Evolutionary conservation across 2,797 vertebrate species (phyloP), one percentile per base, ranked within the genome.

Genomic region (Centroberyx gerrardi): DNA sequence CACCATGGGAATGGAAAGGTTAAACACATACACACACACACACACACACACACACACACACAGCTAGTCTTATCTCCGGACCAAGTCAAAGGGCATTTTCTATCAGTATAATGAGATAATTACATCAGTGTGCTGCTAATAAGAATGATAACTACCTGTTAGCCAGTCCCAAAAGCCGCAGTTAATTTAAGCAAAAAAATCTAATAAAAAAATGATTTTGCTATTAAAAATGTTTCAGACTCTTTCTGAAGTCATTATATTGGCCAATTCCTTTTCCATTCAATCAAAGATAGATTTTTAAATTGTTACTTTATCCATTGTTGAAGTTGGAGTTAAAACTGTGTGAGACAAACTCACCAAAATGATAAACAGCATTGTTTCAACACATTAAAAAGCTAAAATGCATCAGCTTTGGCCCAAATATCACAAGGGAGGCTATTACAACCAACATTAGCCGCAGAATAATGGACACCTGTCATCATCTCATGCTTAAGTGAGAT

Each of bases 1-100:
- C 53, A 73, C 58, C 53, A 5, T 62, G 70, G 59, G 61, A 80
- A 68, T 46, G 71, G 56, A 86, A 86, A 87, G 81, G 65, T 76
- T 80, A 83, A 73, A 81, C 67, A 72, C 62, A 52, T 8, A 51
- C 12, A 38, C 48, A 53, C 5, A n/a, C 29, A 44, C 3, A 31
- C 29, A 40, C 42, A 36, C 10, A 33, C n/a, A 36, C 48, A 49
- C 18, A 71, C 36, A 49, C 8, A 27, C 27, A 31, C 36, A 4
- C 4, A 33, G 7, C 7, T 7, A 33, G 22, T 22, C 33, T 5
- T 46, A 28, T 33, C 64, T 51, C 33, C 22, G 66, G 72, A 69
- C 36, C 33, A 62, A 52, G 62, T 70, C 33, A 74, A 73, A 56
- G 8, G 3, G n/a, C 38, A 18, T 31, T 64, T 31, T 55, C 9